phyloP scores from a whole-genome alignment of 1,140 invertebrate species.

The Orchestia grillus region DNA sequence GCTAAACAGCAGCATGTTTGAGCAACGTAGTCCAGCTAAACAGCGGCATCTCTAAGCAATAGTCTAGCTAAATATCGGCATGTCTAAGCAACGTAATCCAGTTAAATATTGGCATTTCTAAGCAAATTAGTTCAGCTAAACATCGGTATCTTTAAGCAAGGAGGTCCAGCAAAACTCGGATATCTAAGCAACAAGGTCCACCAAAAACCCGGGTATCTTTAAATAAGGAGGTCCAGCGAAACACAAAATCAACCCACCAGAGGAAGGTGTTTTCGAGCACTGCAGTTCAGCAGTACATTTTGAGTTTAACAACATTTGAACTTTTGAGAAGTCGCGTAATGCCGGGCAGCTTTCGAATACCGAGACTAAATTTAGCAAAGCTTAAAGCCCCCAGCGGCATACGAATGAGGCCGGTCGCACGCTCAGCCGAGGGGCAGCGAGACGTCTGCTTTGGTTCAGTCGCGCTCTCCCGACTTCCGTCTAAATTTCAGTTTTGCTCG shows the following conservation, averaged over 20 bases:
- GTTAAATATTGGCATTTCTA: no score
- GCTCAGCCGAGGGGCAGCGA: no score
- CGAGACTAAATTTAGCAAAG: constrained; percentile 44
- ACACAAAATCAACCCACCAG: neutral
- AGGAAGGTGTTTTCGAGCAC: neutral
- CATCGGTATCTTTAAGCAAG: no score
- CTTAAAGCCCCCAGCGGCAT: neutral
- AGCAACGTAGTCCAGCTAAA: no score
- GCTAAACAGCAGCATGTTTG: no score
- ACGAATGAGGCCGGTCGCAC: neutral
- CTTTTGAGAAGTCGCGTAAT: constrained; percentile 42
- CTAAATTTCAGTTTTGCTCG: neutral
- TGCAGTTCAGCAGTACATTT: constrained; percentile 7
- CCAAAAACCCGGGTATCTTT: no score
- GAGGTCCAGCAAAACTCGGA: no score
- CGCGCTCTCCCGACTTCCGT: neutral
- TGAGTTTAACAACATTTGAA: constrained; percentile 21
- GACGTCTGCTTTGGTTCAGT: neutral
- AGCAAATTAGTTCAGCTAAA: no score
- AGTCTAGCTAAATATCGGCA: no score
- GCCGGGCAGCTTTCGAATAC: constrained; percentile 22
- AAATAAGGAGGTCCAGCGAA: neutral
- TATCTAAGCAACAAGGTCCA: no score
- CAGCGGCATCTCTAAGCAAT: no score
- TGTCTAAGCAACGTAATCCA: no score